Evolutionary conservation across 2,888 invertebrate genomes (phyloP).

Genomic region (Phalera bucephala): DNA sequence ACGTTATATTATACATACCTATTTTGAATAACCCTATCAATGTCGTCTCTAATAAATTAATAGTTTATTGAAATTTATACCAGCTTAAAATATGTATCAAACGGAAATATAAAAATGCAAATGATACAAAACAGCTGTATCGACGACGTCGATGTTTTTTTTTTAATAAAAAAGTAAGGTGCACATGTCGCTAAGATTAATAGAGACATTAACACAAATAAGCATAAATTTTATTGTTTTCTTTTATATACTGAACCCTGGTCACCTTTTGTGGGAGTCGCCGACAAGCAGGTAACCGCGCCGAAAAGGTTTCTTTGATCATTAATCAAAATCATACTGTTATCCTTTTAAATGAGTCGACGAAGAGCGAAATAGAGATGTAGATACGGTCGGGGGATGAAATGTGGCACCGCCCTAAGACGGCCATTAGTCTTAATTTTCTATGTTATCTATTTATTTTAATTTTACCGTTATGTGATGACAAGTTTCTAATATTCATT

Average conservation of each 20-base stretch:
- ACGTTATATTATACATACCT: no score
- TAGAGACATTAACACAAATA: slow-evolving; percentile 74
- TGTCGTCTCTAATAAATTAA: no score
- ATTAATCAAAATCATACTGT: slow-evolving; percentile 71
- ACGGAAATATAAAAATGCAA: slow-evolving; percentile 60
- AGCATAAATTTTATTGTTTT: slow-evolving; percentile 58
- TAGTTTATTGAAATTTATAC: slow-evolving; percentile 6
- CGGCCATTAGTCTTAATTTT: slow-evolving; percentile 49
- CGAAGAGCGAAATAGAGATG: slow-evolving; percentile 66
- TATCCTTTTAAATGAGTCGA: slow-evolving; percentile 60
- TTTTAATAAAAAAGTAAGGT: slow-evolving; percentile 42
- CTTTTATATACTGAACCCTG: slow-evolving; percentile 44
- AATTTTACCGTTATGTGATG: no score
- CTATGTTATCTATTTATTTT: no score
- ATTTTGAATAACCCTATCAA: no score
- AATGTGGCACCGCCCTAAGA: slow-evolving; percentile 56
- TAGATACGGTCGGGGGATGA: slow-evolving; percentile 40
- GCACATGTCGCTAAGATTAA: slow-evolving; percentile 65
- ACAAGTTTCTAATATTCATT: no score
- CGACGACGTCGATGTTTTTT: slow-evolving; percentile 35
- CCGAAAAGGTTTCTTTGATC: slow-evolving; percentile 45
- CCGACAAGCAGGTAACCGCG: slow-evolving; percentile 67
- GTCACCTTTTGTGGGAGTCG: slow-evolving; percentile 62
- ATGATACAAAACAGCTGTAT: slow-evolving; percentile 58
- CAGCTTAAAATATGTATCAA: slow-evolving; percentile 29